Conservation (phyloP, 92 coral and sea anemone genomes). For the Heliopora coerulea region DNA sequence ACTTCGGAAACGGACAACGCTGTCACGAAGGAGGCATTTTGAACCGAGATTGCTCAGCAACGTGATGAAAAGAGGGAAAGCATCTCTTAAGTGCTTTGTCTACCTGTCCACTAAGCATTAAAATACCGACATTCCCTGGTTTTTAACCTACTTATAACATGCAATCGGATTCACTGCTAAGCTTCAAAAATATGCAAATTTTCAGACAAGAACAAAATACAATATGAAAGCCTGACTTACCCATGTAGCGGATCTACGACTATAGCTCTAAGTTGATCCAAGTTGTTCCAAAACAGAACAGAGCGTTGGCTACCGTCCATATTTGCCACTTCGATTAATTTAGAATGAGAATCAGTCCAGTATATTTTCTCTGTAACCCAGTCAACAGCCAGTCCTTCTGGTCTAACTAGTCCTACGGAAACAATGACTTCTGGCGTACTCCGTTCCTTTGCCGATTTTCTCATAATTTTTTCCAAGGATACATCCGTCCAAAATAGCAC, state of each 20-base stretch:
- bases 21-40: too few relatives aligned
- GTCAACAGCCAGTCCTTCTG: conserved; percentile 96
- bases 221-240: too few relatives aligned
- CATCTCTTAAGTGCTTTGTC: neutral
- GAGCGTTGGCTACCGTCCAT: conserved; percentile 77
- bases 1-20: too few relatives aligned
- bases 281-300: conserved; percentile 74
- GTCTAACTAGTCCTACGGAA: conserved; percentile 67
- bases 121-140: conserved; percentile 24
- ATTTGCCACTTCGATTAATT: conserved; percentile 83
- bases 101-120: neutral
- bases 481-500: conserved; percentile 36
- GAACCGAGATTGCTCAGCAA: too few relatives aligned
- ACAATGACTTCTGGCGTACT: conserved; percentile 59
- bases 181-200: conserved; percentile 20
- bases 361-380: conserved; percentile 81
- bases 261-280: conserved; percentile 90
- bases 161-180: conserved; percentile 9
- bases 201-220: too few relatives aligned
- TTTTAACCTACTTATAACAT: conserved; percentile 1
- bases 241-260: conserved; percentile 84
- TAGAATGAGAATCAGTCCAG: conserved; percentile 80
- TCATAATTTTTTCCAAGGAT: conserved; percentile 3
- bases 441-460: conserved; percentile 9
- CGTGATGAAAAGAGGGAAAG: neutral